These are phyloP conservation scores for Phyllostomus hastatus DNA, from an alignment of 2,113 vertebrate species.

Conservation along the genomic window DNA sequence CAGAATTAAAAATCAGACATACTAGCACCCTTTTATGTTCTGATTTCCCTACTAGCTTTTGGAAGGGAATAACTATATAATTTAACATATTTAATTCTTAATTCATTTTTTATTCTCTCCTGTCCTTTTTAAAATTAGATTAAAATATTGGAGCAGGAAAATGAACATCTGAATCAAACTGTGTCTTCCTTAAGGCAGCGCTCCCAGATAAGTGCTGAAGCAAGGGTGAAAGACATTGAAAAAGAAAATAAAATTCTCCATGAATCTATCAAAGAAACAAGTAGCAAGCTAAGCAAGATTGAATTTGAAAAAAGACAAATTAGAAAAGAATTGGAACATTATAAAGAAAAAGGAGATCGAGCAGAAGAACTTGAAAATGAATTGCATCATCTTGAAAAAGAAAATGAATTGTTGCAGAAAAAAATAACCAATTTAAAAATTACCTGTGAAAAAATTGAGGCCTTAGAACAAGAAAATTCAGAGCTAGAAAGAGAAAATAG, in stretches of 20 bases:
- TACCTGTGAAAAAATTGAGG: constrained; percentile 93
- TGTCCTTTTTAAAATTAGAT: constrained; percentile 81
- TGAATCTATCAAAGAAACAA: constrained; percentile 96
- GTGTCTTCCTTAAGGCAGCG: constrained; percentile 92
- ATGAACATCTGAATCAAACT: constrained; percentile 93
- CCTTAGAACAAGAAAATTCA: constrained; percentile 94
- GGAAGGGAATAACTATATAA: neutral
- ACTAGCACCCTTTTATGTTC: neutral
- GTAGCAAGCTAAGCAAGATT: constrained; percentile 92
- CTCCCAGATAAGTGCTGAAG: constrained; percentile 94
- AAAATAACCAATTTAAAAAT: constrained; percentile 92
- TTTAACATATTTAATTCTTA: constrained; percentile 51
- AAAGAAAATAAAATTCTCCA: constrained; percentile 97
- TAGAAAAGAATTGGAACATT: constrained; percentile 92
- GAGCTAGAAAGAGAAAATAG: constrained; percentile 93
- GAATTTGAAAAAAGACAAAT: constrained; percentile 97
- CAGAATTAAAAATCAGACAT: neutral
- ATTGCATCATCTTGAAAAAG: constrained; percentile 89
- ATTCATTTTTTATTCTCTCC: neutral
- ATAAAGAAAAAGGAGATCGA: constrained; percentile 93
- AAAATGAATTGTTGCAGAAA: constrained; percentile 95
- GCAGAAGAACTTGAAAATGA: constrained; percentile 93
- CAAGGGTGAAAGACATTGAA: constrained; percentile 95
- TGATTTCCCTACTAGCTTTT: neutral
- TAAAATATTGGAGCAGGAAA: constrained; percentile 96